A percentile compares a stretch with the other conserved stretches of the same genome.
These are phyloP conservation scores for Hydra vulgaris DNA, from an alignment of 30 jellyfish, hydroid and myxozoan genomes.

Conservation along the genomic window DNA sequence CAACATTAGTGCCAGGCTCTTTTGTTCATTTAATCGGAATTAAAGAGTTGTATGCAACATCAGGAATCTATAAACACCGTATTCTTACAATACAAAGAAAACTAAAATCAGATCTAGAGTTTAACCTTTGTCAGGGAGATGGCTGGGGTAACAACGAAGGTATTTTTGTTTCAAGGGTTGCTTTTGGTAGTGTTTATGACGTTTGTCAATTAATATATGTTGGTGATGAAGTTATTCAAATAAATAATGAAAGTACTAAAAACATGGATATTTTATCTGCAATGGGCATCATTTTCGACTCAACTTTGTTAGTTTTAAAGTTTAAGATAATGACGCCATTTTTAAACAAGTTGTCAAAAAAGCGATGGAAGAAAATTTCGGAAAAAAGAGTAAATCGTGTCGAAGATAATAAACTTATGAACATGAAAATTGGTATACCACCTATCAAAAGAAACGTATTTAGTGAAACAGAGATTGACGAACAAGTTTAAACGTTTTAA, in stretches of 20 bases:
- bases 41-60: constrained; percentile 7
- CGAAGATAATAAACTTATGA: constrained; percentile 15
- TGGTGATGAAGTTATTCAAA: constrained; percentile 29
- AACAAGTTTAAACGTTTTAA: too few relatives aligned
- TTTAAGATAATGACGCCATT: constrained; percentile 23
- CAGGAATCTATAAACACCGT: constrained; percentile 16
- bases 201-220: constrained; percentile 8
- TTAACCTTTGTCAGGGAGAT: constrained; percentile 19
- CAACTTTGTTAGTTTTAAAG: neutral
- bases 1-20: constrained; percentile 24
- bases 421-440: constrained; percentile 28
- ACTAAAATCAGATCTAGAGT: constrained; percentile 15
- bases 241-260: constrained; percentile 15
- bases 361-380: constrained; percentile 6
- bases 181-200: constrained; percentile 25
- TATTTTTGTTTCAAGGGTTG: constrained; percentile 28
- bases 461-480: neutral
- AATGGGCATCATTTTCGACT: constrained; percentile 9
- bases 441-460: constrained; percentile 16
- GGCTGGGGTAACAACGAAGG: constrained; percentile 33
- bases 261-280: constrained; percentile 15
- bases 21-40: constrained; percentile 16
- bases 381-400: constrained; percentile 25
- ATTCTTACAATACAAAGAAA: constrained; percentile 2
- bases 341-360: constrained; percentile 13